Evolutionary conservation across 2,888 invertebrate species (phyloP).

Genomic region (Macrophya annulata): DNA sequence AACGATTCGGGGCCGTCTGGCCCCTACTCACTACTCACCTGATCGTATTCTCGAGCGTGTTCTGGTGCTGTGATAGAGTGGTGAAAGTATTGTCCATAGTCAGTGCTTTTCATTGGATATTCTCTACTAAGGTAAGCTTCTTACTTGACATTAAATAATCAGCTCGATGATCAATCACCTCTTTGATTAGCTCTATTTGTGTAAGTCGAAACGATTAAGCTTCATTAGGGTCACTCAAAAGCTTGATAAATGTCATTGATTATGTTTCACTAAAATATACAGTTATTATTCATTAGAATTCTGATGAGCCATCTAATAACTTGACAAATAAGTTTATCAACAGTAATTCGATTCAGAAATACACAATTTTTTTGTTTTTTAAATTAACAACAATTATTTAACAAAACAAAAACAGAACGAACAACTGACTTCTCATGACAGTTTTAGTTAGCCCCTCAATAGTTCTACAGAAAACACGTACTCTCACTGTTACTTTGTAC

Average conservation of each 20-base stretch:
- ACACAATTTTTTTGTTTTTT: not conserved
- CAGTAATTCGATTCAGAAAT: not conserved
- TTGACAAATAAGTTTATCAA: not conserved
- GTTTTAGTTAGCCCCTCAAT: too few relatives aligned
- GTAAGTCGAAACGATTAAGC: not conserved
- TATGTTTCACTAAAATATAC: too few relatives aligned
- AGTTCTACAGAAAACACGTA: too few relatives aligned
- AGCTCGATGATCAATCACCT: not conserved
- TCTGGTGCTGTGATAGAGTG: not conserved
- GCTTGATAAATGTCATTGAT: not conserved
- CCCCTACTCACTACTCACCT: not conserved
- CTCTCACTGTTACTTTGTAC: too few relatives aligned
- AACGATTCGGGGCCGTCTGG: not conserved
- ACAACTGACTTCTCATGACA: too few relatives aligned
- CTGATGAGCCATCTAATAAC: slow-evolving; percentile 28
- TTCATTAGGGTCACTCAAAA: not conserved
- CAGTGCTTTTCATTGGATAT: slow-evolving; percentile 10
- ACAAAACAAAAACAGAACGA: too few relatives aligned
- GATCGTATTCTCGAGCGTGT: not conserved
- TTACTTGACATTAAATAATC: slow-evolving; percentile 18
- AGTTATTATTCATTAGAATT: too few relatives aligned
- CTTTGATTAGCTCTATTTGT: slow-evolving; percentile 16
- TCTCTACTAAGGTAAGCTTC: slow-evolving; percentile 22
- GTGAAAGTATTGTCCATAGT: slow-evolving; percentile 2
- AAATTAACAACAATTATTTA: too few relatives aligned